phyloP scores from a whole-genome alignment of 1,140 invertebrate genomes.

The Acromyrmex charruanus region DNA sequence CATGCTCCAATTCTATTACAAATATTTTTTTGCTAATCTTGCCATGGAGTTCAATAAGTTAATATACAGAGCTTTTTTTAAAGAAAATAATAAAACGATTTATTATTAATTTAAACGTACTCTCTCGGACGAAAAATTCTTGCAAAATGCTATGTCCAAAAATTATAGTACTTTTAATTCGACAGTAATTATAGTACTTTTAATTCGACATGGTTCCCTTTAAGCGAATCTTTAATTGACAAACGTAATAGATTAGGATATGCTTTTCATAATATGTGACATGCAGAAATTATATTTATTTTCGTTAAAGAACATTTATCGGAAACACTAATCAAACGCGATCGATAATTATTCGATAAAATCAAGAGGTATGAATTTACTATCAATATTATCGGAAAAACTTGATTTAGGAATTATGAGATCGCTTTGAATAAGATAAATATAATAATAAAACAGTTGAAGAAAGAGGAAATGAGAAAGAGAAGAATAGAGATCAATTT shows the following conservation, averaged over 20 bases:
- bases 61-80: not conserved
- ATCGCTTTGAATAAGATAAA: conserved; percentile 1
- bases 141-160: not conserved
- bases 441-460: not conserved
- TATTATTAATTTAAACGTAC: not conserved
- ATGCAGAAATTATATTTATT: not conserved
- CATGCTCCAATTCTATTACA: too few relatives aligned
- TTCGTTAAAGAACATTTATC: not conserved
- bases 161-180: not conserved
- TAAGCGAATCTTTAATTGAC: not conserved
- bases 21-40: too few relatives aligned
- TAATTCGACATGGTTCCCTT: not conserved
- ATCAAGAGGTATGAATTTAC: not conserved
- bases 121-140: not conserved
- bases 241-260: not conserved
- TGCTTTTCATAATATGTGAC: not conserved
- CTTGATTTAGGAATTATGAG: not conserved
- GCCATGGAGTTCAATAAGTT: too few relatives aligned
- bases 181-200: not conserved
- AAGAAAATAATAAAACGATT: conserved; percentile 2
- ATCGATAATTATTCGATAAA: not conserved
- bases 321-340: not conserved
- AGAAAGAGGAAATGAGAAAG: not conserved
- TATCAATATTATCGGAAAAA: not conserved
- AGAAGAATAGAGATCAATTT: not conserved